Conservation (phyloP, 2,113 vertebrate genomes). For the Paramormyrops kingsleyae region DNA sequence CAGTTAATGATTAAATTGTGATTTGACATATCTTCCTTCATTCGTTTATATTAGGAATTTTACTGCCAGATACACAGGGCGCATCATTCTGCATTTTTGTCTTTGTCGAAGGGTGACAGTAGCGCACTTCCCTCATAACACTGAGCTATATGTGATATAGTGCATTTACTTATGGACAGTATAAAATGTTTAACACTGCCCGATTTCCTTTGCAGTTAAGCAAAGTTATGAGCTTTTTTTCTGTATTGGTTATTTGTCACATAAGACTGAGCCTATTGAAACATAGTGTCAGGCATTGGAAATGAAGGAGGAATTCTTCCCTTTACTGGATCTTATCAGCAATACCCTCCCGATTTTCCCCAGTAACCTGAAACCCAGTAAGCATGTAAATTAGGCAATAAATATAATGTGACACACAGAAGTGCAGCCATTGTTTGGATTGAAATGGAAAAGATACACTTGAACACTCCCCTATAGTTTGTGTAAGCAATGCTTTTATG, state of each 20-base stretch:
- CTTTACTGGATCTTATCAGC: conserved; percentile 42
- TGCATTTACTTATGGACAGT: neutral
- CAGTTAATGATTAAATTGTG: neutral
- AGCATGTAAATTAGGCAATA: conserved; percentile 37
- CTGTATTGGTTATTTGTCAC: neutral
- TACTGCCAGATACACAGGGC: neutral
- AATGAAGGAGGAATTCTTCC: conserved; percentile 25
- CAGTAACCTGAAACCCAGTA: conserved; percentile 46
- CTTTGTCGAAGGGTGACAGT: neutral
- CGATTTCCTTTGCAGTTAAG: neutral
- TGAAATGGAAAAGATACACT: conserved; percentile 45
- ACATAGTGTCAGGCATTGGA: neutral
- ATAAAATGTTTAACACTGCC: neutral
- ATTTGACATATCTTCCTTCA: neutral
- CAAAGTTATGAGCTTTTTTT: neutral
- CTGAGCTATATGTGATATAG: neutral
- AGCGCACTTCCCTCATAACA: neutral
- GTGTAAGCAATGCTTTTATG: neutral
- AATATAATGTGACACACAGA: conserved; percentile 35
- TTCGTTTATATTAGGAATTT: neutral
- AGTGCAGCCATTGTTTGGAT: conserved; percentile 41
- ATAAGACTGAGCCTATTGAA: neutral
- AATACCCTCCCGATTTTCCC: conserved; percentile 31
- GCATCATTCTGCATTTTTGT: neutral
- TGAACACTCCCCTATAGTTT: conserved; percentile 23